Conservation (phyloP, 1,140 invertebrate genomes). For the Pristionchus pacificus region DNA sequence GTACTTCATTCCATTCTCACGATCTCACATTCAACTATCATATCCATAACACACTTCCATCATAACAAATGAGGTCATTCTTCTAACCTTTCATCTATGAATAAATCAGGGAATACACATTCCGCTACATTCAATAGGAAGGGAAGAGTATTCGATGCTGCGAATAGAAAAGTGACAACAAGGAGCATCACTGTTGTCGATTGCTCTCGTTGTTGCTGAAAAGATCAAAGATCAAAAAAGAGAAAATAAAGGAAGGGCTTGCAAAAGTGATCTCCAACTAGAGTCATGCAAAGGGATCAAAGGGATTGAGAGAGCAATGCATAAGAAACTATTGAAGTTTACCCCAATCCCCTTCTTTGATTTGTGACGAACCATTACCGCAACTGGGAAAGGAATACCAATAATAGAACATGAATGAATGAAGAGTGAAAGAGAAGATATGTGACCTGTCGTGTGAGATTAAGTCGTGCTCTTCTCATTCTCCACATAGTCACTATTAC, state of each 20-base stretch:
- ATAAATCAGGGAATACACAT: constrained; percentile 46
- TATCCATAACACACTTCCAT: too few species aligned
- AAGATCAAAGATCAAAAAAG: too few species aligned
- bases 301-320: too few species aligned
- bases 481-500: constrained; percentile 43
- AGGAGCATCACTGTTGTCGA: constrained; percentile 50
- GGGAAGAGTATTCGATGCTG: constrained; percentile 47
- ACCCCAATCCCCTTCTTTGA: too few species aligned
- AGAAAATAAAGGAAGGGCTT: background rate
- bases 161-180: constrained; percentile 51
- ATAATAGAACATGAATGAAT: too few species aligned
- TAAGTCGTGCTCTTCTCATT: constrained; percentile 36
- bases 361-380: too few species aligned
- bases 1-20: too few species aligned
- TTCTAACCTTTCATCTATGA: constrained; percentile 31
- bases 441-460: constrained; percentile 46
- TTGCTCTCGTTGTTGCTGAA: constrained; percentile 51
- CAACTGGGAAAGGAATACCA: too few species aligned
- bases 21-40: too few species aligned
- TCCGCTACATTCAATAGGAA: constrained; percentile 50
- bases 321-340: too few species aligned
- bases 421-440: too few species aligned
- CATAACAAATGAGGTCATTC: background rate
- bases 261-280: background rate
- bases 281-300: too few species aligned